Conservation (phyloP, 2,113 vertebrate genomes). For the Malurus cyaneus region DNA sequence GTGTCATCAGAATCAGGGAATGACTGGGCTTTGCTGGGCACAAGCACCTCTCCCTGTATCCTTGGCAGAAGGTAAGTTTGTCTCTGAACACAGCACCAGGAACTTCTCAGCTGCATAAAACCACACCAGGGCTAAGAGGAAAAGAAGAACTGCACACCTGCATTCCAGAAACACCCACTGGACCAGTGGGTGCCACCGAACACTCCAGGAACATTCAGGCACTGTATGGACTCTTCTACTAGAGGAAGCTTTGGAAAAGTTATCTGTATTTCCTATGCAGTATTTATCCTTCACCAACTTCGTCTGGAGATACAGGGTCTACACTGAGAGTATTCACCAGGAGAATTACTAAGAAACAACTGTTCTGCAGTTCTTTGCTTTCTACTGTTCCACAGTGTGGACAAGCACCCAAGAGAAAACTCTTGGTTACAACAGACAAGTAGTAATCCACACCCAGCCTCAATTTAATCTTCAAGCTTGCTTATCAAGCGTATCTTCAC, state of each 20-base stretch:
- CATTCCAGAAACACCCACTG: neutral
- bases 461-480: neutral
- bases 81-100: neutral
- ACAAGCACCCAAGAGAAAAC: neutral
- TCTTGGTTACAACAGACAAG: neutral
- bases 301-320: neutral
- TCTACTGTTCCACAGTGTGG: neutral
- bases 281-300: neutral
- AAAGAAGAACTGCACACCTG: neutral
- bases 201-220: neutral
- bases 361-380: neutral
- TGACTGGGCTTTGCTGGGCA: neutral
- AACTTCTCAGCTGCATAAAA: neutral
- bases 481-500: neutral
- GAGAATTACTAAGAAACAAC: neutral
- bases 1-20: neutral
- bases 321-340: neutral
- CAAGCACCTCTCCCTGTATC: neutral
- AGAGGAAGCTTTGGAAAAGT: neutral
- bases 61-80: neutral
- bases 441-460: neutral
- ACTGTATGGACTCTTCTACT: neutral
- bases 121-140: neutral
- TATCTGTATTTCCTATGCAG: neutral
- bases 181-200: neutral